A percentile compares a stretch with the other conserved stretches of the same genome.
These are phyloP conservation scores for Carlito syrichta DNA, from an alignment of 2,113 vertebrate species.

Conservation along the genomic window DNA sequence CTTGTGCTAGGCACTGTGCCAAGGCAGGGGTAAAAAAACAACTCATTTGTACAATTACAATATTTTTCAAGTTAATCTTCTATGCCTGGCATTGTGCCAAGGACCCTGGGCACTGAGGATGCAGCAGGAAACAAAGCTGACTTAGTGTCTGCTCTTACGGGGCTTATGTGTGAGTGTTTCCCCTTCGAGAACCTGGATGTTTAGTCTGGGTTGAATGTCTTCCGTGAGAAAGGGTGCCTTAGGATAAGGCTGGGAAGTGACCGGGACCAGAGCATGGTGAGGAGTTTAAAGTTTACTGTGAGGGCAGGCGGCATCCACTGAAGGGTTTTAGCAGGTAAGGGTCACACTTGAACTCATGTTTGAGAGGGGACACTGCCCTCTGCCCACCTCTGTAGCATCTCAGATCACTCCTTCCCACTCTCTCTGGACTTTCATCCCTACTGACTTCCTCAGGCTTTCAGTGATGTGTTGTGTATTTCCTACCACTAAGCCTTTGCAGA, in stretches of 20 bases:
- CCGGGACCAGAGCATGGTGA: neutral
- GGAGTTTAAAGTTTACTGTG: neutral
- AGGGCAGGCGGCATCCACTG: neutral
- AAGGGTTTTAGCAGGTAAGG: neutral
- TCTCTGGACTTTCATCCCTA: neutral
- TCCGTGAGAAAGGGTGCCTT: neutral
- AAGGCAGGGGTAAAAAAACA: neutral
- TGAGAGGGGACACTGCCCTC: neutral
- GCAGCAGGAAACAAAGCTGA: neutral
- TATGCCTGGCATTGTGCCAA: neutral
- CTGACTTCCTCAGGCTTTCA: neutral
- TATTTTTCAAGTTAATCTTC: neutral
- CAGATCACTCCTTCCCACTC: accelerated
- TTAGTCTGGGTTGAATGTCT: neutral
- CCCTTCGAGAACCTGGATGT: neutral
- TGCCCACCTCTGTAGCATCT: neutral
- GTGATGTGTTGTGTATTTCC: accelerated
- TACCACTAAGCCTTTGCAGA: neutral
- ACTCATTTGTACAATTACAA: neutral
- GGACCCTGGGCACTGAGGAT: neutral
- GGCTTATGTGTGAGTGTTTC: neutral
- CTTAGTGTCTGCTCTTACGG: neutral
- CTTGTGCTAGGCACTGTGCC: neutral
- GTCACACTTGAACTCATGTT: neutral
- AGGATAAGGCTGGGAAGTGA: neutral